A percentile compares a stretch with the other conserved stretches of the same genome.
phyloP scores from a whole-genome alignment of 2,113 vertebrate species.

The Gambusia holbrooki region DNA sequence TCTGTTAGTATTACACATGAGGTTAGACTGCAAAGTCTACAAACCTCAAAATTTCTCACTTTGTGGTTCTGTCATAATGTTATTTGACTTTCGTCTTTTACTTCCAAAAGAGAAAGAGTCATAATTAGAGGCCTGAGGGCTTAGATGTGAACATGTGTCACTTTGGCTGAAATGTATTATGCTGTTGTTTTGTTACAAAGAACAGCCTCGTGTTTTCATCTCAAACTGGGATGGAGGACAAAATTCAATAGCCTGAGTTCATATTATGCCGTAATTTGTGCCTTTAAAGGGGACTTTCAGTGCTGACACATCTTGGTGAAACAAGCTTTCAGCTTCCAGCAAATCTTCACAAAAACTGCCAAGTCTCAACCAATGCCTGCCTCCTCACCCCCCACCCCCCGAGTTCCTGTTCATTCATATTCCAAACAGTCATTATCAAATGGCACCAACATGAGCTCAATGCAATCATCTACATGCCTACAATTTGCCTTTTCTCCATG shows the following conservation, averaged over 20 bases:
- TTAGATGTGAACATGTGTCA: conserved; percentile 7
- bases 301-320: conserved; percentile 21
- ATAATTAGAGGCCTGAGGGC: conserved; percentile 1
- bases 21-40: neutral
- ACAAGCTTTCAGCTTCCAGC: conserved; percentile 40
- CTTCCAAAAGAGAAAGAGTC: neutral
- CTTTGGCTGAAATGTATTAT: conserved; percentile 17
- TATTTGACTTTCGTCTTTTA: neutral
- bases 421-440: conserved; percentile 43
- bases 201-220: conserved; percentile 22
- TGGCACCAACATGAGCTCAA: neutral
- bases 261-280: conserved; percentile 16
- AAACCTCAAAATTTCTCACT: neutral
- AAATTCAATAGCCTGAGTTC: conserved; percentile 11
- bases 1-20: neutral
- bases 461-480: conserved; percentile 29
- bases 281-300: conserved; percentile 26
- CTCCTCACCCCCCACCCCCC: neutral
- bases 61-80: neutral
- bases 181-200: conserved; percentile 4
- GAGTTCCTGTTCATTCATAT: conserved; percentile 34
- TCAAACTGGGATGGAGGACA: conserved; percentile 11
- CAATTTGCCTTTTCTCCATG: conserved; percentile 16
- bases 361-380: conserved; percentile 31
- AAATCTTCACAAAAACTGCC: conserved; percentile 40